phyloP scores from a whole-genome alignment of 2,113 vertebrate species.

The Peromyscus californicus region DNA sequence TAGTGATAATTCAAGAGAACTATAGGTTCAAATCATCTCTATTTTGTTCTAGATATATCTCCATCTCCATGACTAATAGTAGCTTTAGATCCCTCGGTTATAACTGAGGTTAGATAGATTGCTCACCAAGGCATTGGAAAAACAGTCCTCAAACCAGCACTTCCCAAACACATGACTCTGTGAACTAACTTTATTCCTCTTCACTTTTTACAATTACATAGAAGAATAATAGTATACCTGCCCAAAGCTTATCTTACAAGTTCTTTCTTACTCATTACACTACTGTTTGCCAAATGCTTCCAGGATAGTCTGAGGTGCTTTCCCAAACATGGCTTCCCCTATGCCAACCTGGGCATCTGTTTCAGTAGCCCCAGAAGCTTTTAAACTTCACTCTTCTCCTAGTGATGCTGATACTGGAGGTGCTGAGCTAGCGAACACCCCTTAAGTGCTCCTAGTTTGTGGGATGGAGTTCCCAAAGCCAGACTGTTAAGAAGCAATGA shows the following conservation, averaged over 20 bases:
- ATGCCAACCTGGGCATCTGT: neutral
- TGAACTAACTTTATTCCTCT: neutral
- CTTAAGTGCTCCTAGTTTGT: neutral
- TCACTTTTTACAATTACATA: neutral
- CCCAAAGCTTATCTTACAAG: neutral
- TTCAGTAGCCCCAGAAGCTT: neutral
- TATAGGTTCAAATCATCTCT: neutral
- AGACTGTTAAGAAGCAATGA: neutral
- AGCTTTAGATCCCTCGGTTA: neutral
- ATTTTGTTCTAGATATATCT: neutral
- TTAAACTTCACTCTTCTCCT: neutral
- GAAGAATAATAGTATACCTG: neutral
- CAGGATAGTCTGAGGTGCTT: neutral
- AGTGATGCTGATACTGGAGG: neutral
- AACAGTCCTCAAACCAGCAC: neutral
- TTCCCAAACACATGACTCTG: neutral
- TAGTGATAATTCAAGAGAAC: neutral
- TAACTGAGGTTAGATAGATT: neutral
- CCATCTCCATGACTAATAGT: neutral
- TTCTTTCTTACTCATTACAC: neutral
- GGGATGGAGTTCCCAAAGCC: no score
- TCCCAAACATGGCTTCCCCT: neutral
- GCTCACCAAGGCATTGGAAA: neutral
- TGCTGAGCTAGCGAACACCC: neutral
- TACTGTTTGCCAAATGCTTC: conserved; percentile 8